Conservation (phyloP, 2,888 invertebrate genomes). For the Arge pagana region DNA sequence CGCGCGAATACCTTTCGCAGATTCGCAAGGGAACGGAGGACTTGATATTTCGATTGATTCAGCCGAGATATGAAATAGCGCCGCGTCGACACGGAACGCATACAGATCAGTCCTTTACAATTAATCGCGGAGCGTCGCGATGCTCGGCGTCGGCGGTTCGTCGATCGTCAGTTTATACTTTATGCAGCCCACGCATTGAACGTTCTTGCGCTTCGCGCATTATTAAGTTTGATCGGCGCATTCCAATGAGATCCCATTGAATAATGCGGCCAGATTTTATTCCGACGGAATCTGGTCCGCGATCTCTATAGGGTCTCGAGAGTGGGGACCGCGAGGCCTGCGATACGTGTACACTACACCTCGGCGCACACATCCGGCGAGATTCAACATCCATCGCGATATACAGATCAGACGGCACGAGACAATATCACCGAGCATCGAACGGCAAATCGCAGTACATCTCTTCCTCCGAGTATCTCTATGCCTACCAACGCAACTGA, state of each 20-base stretch:
- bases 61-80: constrained; percentile 36
- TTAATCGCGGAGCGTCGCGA: constrained; percentile 49
- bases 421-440: constrained; percentile 31
- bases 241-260: constrained; percentile 52
- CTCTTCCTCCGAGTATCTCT: constrained; percentile 6
- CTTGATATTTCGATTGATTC: constrained; percentile 36
- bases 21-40: constrained; percentile 36
- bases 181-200: constrained; percentile 20
- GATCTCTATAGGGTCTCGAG: constrained; percentile 37
- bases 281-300: constrained; percentile 48
- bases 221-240: constrained; percentile 56
- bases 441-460: constrained; percentile 22
- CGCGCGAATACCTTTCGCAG: too few species aligned
- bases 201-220: constrained; percentile 33
- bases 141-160: constrained; percentile 27
- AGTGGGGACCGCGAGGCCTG: background rate
- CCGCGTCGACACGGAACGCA: constrained; percentile 39
- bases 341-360: too few species aligned
- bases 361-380: too few species aligned
- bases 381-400: too few species aligned
- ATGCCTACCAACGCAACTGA: constrained; percentile 11
- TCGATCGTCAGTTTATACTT: background rate
- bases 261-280: constrained; percentile 54
- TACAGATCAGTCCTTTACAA: constrained; percentile 35
- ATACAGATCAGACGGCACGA: constrained; percentile 30